Conservation (phyloP, 2,797 vertebrate genomes). For the Fringilla coelebs region DNA sequence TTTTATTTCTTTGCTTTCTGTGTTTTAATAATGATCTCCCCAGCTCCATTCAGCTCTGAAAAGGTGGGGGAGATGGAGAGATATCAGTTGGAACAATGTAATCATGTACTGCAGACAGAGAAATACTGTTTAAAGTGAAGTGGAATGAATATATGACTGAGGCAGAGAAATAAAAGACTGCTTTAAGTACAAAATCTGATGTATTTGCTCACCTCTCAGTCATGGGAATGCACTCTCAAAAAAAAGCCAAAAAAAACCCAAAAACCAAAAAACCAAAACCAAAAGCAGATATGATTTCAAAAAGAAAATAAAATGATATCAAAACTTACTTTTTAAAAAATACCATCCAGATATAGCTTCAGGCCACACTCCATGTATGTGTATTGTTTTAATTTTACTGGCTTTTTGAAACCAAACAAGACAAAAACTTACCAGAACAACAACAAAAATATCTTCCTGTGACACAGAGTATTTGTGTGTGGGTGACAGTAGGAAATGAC, state of each 20-base stretch:
- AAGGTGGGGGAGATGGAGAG: not conserved
- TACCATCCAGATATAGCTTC: not conserved
- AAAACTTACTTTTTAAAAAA: not conserved
- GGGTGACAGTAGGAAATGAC: not conserved
- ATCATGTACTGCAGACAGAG: not conserved
- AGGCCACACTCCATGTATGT: rapidly evolving
- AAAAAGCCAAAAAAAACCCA: not conserved
- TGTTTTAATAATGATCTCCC: constrained; percentile 20
- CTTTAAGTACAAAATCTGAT: not conserved
- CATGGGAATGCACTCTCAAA: not conserved
- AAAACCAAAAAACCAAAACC: not conserved
- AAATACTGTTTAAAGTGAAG: not conserved
- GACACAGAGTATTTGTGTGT: not conserved
- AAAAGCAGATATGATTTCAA: not conserved
- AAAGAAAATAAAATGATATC: not conserved
- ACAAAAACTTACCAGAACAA: not conserved
- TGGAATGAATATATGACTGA: not conserved
- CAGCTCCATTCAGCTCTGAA: not conserved
- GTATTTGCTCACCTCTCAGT: not conserved
- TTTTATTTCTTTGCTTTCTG: constrained; percentile 25
- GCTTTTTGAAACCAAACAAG: not conserved
- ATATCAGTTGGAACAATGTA: not conserved
- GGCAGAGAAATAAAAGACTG: not conserved
- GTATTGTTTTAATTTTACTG: not conserved
- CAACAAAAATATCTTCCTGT: rapidly evolving